Base-by-base conservation (phyloP, 2,113 vertebrate species). In the Chiloscyllium plagiosum region DNA sequence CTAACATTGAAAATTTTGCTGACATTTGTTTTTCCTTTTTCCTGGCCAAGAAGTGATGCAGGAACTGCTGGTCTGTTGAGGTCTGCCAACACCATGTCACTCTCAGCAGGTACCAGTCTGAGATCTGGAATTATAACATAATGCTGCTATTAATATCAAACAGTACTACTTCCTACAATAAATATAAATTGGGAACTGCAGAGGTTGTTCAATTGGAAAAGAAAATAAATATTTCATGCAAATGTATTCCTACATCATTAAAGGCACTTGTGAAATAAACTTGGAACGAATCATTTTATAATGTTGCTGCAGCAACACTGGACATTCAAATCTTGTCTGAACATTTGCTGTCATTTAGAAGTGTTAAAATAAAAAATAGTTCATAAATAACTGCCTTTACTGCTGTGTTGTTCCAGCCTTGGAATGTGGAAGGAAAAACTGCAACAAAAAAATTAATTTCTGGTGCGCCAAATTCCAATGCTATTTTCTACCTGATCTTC, bases 111-210 rank as follows among this genome's bases (percentile, higher is more conserved):
- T 65, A 92, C 61, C 89, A 92, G 89, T 92, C 61, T 37, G 89
- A 2, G 89, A 22, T 20, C 89, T 37, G n/a, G n/a, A 93, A 93
- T 17, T 68, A 1, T 66, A 42, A 68, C n/a, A 42, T 92, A 92
- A 92, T 37, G n/a, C 15, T 66, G 89, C 20, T 93, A 93, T 93
- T 93, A 93, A 93, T 68, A 37, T 93, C 89, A 66, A 92, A 92
- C 26, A 56, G 56, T 92, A 92, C 89, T 22, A 66, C 61, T 42
- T 93, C 89, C 89, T 93, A 93, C 19, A 42, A 93, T 92, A 92
- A 92, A 92, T 22, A 37, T 66, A 65, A 93, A 93, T 93, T 93
- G 61, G 65, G 19, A 93, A 22, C 61, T 93, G 87, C 22, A 87
- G 50, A 56, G 29, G 19, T 65, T 93, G 66, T 93, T 22, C 89